These are phyloP conservation scores for Eupelmus urozonus DNA, from an alignment of 2,888 invertebrate species.

Conservation along the genomic window DNA sequence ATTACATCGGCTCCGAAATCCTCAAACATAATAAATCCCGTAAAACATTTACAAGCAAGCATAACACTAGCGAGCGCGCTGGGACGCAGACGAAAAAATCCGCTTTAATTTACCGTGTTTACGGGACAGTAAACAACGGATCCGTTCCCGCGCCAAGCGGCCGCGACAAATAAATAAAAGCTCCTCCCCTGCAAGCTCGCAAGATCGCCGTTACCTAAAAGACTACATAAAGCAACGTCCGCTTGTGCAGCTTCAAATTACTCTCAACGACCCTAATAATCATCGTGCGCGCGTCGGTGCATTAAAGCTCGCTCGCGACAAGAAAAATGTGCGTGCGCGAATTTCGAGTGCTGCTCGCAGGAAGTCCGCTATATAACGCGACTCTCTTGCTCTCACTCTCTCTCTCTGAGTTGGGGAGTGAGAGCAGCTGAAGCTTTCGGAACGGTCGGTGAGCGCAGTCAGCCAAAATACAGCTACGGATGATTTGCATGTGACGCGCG, in stretches of 20 bases:
- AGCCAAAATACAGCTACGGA: constrained; percentile 1
- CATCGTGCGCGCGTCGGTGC: not conserved
- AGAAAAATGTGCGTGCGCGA: constrained; percentile 15
- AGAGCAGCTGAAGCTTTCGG: not conserved
- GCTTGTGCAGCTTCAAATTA: constrained; percentile 21
- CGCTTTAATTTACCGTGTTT: constrained; percentile 33
- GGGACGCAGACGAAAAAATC: constrained; percentile 11
- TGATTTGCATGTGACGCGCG: constrained; percentile 63
- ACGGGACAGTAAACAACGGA: constrained; percentile 39
- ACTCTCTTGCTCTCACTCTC: too few species aligned
- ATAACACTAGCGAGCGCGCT: not conserved
- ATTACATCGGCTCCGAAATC: constrained; percentile 7
- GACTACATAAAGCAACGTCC: not conserved
- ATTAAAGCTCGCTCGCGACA: not conserved
- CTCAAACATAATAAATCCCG: constrained; percentile 33
- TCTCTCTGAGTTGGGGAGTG: too few species aligned
- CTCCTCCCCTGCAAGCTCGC: not conserved
- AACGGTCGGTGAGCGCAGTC: not conserved
- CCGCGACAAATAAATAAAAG: constrained; percentile 32
- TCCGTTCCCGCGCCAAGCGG: constrained; percentile 20
- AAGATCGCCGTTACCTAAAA: not conserved
- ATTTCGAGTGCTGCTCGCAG: not conserved
- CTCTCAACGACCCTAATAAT: constrained; percentile 27
- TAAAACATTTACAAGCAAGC: constrained; percentile 13
- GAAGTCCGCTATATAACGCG: not conserved